Evolutionary conservation across 2,113 vertebrate genomes (phyloP).

Genomic region (Myiozetetes cayanensis): DNA sequence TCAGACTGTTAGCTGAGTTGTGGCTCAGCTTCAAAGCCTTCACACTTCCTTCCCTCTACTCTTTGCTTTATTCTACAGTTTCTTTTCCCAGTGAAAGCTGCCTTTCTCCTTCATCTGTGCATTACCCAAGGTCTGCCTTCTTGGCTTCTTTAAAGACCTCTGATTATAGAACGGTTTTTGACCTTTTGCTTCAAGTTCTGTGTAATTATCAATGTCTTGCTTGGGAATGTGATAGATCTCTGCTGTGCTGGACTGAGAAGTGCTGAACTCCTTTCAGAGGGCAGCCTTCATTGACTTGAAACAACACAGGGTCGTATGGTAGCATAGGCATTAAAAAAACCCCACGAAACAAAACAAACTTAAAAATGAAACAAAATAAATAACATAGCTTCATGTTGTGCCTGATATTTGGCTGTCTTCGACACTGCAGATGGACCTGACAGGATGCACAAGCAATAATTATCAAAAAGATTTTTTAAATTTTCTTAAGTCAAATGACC

Average conservation of each 20-base stretch:
- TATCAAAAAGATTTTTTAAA: background rate
- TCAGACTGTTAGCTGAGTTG: background rate
- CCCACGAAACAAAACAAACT: background rate
- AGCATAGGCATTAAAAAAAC: background rate
- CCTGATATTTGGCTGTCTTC: background rate
- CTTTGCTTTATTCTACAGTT: background rate
- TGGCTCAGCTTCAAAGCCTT: conserved; percentile 40
- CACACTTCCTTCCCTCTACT: conserved; percentile 10
- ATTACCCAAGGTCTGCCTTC: background rate
- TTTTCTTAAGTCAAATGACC: conserved; percentile 8
- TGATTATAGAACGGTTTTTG: background rate
- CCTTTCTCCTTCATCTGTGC: background rate
- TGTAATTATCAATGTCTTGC: background rate
- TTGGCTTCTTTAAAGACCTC: background rate
- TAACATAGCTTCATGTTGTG: background rate
- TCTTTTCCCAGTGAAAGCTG: background rate
- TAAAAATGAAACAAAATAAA: conserved; percentile 17
- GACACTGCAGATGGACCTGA: conserved; percentile 34
- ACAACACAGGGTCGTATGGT: background rate
- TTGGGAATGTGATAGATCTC: background rate
- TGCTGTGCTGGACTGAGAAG: background rate
- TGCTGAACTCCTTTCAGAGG: background rate
- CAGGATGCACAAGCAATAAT: background rate
- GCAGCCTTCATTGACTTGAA: background rate
- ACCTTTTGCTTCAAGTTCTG: background rate